These are phyloP conservation scores for Nomada fabriciana DNA, from an alignment of 2,888 invertebrate genomes.

Conservation along the genomic window DNA sequence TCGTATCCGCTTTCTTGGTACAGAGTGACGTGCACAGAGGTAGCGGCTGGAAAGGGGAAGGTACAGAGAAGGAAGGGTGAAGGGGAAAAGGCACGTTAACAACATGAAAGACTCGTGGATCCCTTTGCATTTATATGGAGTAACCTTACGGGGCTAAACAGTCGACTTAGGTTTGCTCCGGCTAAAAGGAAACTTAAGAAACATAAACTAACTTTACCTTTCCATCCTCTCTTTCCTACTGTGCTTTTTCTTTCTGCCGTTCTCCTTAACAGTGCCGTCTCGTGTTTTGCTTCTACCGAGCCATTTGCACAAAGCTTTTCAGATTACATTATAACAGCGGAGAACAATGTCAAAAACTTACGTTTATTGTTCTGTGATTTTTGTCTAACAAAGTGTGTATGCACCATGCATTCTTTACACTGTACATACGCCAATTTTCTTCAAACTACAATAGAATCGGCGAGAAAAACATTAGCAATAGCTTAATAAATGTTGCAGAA, in stretches of 20 bases:
- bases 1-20: slow-evolving; percentile 67
- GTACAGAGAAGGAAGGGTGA: slow-evolving; percentile 22
- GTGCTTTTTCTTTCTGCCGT: slow-evolving; percentile 52
- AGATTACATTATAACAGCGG: slow-evolving; percentile 72
- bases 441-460: too few species aligned
- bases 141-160: slow-evolving; percentile 74
- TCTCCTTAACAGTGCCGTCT: slow-evolving; percentile 52
- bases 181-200: slow-evolving; percentile 76
- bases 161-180: slow-evolving; percentile 71
- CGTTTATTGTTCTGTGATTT: slow-evolving; percentile 10
- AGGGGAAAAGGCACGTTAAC: slow-evolving; percentile 70
- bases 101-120: slow-evolving; percentile 72
- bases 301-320: slow-evolving; percentile 72
- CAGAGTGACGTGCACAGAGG: slow-evolving; percentile 50
- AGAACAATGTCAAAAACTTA: slow-evolving; percentile 46
- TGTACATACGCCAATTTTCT: too few species aligned
- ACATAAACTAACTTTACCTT: slow-evolving; percentile 77
- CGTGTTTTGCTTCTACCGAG: slow-evolving; percentile 64
- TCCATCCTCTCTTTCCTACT: slow-evolving; percentile 64
- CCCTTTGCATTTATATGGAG: slow-evolving; percentile 77
- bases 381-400: neutral
- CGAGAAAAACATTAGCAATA: too few species aligned
- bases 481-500: too few species aligned
- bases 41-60: slow-evolving; percentile 42
- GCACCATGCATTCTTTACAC: too few species aligned